Conservation (phyloP, 2,797 vertebrate species). For the Myiotriccus ornatus region DNA sequence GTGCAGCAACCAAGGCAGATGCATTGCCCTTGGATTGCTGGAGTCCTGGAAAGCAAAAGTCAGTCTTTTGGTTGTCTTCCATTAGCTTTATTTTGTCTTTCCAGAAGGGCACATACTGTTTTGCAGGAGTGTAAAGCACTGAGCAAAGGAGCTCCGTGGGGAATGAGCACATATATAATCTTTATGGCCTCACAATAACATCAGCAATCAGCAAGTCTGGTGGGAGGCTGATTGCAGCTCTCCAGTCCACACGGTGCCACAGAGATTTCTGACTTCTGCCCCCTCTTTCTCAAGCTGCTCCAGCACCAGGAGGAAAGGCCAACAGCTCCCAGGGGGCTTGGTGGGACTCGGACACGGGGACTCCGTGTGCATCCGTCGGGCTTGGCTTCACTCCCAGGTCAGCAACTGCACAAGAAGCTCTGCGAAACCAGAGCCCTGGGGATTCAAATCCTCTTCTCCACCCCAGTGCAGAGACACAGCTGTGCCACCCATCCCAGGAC, state of each 20-base stretch:
- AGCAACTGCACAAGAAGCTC: not conserved
- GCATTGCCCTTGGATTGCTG: not conserved
- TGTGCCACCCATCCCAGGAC: not conserved
- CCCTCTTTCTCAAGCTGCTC: not conserved
- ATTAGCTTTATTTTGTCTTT: not conserved
- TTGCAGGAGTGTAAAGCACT: not conserved
- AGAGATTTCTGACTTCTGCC: not conserved
- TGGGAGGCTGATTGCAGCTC: not conserved
- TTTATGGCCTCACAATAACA: not conserved
- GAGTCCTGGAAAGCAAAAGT: not conserved
- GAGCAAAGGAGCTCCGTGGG: not conserved
- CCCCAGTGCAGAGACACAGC: not conserved
- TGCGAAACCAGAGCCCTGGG: not conserved
- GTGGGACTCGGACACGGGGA: accelerated
- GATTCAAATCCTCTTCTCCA: not conserved
- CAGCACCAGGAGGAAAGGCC: not conserved
- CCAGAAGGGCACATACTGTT: not conserved
- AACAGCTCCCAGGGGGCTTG: not conserved
- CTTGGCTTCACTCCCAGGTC: not conserved
- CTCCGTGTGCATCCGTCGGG: accelerated
- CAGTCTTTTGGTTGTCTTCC: not conserved
- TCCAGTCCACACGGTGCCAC: not conserved
- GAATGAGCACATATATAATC: not conserved
- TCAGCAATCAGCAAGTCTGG: not conserved
- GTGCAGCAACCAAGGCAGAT: not conserved